phyloP scores from a whole-genome alignment of 2,113 vertebrate species.

The Upupa epops region DNA sequence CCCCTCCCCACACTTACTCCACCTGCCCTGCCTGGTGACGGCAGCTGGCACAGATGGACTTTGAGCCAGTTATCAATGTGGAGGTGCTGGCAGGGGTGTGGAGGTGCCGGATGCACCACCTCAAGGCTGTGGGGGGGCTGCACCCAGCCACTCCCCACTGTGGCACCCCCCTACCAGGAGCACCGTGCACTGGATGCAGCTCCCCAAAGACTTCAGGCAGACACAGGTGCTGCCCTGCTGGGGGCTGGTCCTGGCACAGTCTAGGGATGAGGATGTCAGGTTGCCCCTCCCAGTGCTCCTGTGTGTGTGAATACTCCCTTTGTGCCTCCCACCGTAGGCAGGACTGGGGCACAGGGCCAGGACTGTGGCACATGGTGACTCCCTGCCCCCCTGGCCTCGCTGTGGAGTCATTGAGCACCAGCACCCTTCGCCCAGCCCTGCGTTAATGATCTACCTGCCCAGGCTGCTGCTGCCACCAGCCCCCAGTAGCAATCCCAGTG shows the following conservation, averaged over 20 bases:
- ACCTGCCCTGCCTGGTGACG: accelerated
- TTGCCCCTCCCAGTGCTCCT: accelerated
- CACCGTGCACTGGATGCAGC: not conserved
- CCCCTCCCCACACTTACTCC: not conserved
- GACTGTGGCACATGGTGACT: accelerated
- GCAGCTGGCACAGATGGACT: constrained; percentile 13
- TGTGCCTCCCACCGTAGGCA: not conserved
- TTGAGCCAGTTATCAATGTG: constrained; percentile 21
- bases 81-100: not conserved
- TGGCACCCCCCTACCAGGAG: not conserved
- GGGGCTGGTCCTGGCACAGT: accelerated
- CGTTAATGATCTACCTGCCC: constrained; percentile 33
- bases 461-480: not conserved
- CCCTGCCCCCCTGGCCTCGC: not conserved
- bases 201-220: accelerated
- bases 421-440: not conserved
- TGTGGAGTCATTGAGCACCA: accelerated
- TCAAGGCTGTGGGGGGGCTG: not conserved
- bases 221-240: accelerated
- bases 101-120: not conserved
- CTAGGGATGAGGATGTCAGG: not conserved
- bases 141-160: not conserved
- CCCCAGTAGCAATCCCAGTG: accelerated
- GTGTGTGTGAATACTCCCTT: not conserved
- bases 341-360: not conserved